Base-by-base conservation (phyloP, 2,888 invertebrate species). In the Drosophila putrida region DNA sequence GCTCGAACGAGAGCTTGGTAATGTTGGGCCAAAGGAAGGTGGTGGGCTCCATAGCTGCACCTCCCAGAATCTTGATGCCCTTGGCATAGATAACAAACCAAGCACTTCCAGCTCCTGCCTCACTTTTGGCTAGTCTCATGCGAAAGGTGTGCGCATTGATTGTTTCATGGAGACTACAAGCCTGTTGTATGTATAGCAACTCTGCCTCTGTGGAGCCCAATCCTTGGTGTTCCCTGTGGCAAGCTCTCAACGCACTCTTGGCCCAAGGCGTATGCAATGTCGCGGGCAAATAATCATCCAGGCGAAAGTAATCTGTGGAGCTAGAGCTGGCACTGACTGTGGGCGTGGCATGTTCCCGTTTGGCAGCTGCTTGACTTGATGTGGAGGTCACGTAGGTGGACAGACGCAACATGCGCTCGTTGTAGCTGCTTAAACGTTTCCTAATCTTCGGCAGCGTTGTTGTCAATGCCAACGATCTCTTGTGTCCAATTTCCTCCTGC, bases 21-120 rank as follows among this genome's bases (percentile, higher is more conserved):
- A 99, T 99, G 84, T 97, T 97, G 88, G 97, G 97, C 99, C 99
- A 99, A 64, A 97, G 95, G 91, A 98, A 98, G 77, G 96, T 96
- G 33, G 96, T 96, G 60, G 96, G 94, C 64, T 96, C 94, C 1
- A 35, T 20, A 15, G 80, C 93, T 95, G 91, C 65, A 0, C 67
- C 73, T 31, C 95, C 95, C 80, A 97, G 95, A 78, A 98, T 96
- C 93, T 97, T 96, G 67, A 99, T 95, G 58, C 98, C 98, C 90
- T 96, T 96, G 49, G 98, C 97, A 90, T 98, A 98, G 65, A 99
- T 96, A 59, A 98, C 97, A 77, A 99, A 94, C 94, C 97, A 96
- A 15, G 97, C 96, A 82, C 96, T 95, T 91, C 98, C 95, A 38
- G 95, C 95, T 68, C 96, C 95, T 71, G 94, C 93, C 93, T 97